Evolutionary conservation across 1,140 invertebrate species (phyloP).

Genomic region (Drosophila sulfurigaster): DNA sequence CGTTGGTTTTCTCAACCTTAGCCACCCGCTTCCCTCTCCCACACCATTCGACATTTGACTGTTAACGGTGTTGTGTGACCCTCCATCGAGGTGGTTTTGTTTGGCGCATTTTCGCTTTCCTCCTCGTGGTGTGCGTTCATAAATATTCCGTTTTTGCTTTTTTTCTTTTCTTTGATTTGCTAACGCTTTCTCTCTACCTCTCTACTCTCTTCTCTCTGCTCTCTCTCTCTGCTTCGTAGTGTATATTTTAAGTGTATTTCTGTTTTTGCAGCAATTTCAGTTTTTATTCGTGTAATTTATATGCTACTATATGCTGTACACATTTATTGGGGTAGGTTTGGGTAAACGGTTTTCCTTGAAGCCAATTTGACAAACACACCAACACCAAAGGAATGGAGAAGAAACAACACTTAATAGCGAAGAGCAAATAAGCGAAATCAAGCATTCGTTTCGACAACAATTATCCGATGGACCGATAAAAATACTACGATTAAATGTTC

Average conservation of each 20-base stretch:
- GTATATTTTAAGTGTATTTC: constrained; percentile 75
- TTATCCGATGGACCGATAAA: constrained; percentile 48
- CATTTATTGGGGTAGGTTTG: constrained; percentile 70
- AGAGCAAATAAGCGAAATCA: constrained; percentile 22
- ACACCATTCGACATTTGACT: constrained; percentile 39
- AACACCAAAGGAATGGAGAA: neutral
- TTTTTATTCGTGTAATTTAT: constrained; percentile 80
- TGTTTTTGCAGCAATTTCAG: constrained; percentile 79
- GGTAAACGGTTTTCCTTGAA: constrained; percentile 74
- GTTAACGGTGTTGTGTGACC: constrained; percentile 38
- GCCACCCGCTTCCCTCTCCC: constrained; percentile 21
- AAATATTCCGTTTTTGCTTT: constrained; percentile 71
- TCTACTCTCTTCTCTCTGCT: neutral
- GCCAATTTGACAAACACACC: constrained; percentile 39
- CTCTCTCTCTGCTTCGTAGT: constrained; percentile 5
- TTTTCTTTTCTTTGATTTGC: constrained; percentile 29
- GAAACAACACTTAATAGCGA: constrained; percentile 5
- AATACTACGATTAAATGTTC: constrained; percentile 5
- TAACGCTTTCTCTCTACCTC: neutral
- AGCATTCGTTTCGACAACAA: constrained; percentile 31
- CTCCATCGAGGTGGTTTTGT: constrained; percentile 30
- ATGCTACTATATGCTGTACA: constrained; percentile 54
- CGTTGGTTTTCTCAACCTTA: constrained; percentile 51
- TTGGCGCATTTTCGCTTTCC: constrained; percentile 80
- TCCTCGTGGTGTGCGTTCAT: constrained; percentile 73